Evolutionary conservation across 2,113 vertebrate species (phyloP), one percentile per base, ranked within the genome.

Genomic region (Nibea coibor): DNA sequence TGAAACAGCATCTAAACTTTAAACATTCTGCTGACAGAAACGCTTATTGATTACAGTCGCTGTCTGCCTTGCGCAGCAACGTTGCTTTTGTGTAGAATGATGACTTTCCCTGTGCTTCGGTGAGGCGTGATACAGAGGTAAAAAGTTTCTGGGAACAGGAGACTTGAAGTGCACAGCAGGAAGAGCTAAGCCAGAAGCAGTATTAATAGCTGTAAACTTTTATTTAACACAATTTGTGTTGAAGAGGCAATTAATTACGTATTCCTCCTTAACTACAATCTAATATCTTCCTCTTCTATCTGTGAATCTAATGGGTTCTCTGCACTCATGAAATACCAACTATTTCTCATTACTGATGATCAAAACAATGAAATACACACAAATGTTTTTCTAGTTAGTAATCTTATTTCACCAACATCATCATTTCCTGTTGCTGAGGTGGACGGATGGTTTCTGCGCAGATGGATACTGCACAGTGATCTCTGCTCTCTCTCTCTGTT

Each of bases 181-280:
- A 43, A 45, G n/a, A 50, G 45, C 35, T 24, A 50, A 69, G 43
- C 22, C 11, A 16, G 17, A 39, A 39, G 39, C 43, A 57, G 22
- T 20, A 26, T 10, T 73, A 47, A 42, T 28, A 28, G 75, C 28
- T 64, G 22, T 57, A 64, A 68, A 79, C 48, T 63, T 68, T 74
- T 63, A 63, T 63, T 22, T 14, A 62, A 39, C 54, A 47, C 26
- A 20, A 19, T 68, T 63, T 73, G 47, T 58, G 59, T 71, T 81
- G 31, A 71, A 43, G 22, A 76, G 59, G 43, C n/a, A 42, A 4
- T 71, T 71, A 14, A 66, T 65, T 50, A 51, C 51, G 51, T 66
- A 43, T 43, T 22, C 53, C 24, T n/a, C 12, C n/a, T 50, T n/a
- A 31, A 39, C 58, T 59, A 10, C 24, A 65, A 51, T 50, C 8